Evolutionary conservation across 2,888 invertebrate species (phyloP).

Genomic region (Macroteleia sp.): DNA sequence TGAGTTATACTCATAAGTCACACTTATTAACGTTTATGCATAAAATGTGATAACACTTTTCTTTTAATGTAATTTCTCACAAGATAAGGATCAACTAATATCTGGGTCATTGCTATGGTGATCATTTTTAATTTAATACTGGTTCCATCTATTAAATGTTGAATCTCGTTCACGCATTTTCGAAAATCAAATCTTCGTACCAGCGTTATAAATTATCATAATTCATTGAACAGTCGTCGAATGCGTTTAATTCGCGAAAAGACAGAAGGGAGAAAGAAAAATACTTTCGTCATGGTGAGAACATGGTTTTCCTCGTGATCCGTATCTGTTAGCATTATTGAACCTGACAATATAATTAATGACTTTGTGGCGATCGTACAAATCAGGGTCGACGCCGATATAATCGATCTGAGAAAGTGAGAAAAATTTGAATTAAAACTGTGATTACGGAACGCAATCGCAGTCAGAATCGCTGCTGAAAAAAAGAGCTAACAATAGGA

Average conservation of each 20-base stretch:
- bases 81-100: too few relatives aligned
- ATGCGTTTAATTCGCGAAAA: too few relatives aligned
- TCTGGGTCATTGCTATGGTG: too few relatives aligned
- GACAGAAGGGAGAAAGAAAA: slow-evolving; percentile 18
- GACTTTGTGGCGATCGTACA: slow-evolving; percentile 32
- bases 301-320: slow-evolving; percentile 52
- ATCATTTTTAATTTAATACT: too few relatives aligned
- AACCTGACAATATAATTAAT: slow-evolving; percentile 61
- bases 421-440: slow-evolving; percentile 46
- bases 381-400: slow-evolving; percentile 46
- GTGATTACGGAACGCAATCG: slow-evolving; percentile 43
- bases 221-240: slow-evolving; percentile 11
- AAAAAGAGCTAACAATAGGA: too few relatives aligned
- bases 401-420: slow-evolving; percentile 57
- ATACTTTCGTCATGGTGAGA: slow-evolving; percentile 53
- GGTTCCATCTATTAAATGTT: slow-evolving; percentile 34
- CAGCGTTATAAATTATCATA: slow-evolving; percentile 17
- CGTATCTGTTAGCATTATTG: slow-evolving; percentile 56
- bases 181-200: slow-evolving; percentile 21
- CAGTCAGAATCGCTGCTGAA: too few relatives aligned
- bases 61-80: too few relatives aligned
- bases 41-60: too few relatives aligned
- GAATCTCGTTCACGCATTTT: slow-evolving; percentile 16
- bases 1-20: too few relatives aligned
- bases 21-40: too few relatives aligned